These are phyloP conservation scores for Agrilus cyanescens DNA, from an alignment of 2,888 invertebrate genomes.

Conservation along the genomic window DNA sequence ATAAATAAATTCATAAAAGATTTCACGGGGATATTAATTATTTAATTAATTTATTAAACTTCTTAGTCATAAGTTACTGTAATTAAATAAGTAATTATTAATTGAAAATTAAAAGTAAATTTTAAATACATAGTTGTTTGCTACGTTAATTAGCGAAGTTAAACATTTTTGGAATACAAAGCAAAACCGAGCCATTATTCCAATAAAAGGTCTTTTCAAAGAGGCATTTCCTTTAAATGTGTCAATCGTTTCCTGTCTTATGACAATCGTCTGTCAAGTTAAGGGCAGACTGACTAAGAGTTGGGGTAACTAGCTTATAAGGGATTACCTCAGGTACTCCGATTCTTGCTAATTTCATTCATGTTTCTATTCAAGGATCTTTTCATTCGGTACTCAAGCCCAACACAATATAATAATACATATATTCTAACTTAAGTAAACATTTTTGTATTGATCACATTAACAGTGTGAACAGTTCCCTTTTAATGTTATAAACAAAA, in stretches of 20 bases:
- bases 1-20: too few species aligned
- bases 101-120: too few species aligned
- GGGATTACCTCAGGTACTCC: constrained; percentile 9
- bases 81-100: too few species aligned
- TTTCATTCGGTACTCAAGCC: constrained; percentile 4
- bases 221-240: constrained; percentile 12
- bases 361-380: constrained; percentile 1
- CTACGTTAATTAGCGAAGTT: not conserved
- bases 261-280: constrained; percentile 10
- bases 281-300: constrained; percentile 12
- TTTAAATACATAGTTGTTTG: too few species aligned
- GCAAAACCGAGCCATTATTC: constrained; percentile 4
- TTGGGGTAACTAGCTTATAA: constrained; percentile 13
- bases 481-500: not conserved
- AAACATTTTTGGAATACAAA: constrained; percentile 6
- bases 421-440: not conserved
- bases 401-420: not conserved
- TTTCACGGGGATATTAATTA: too few species aligned
- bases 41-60: too few species aligned
- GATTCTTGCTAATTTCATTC: too few species aligned
- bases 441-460: too few species aligned
- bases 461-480: too few species aligned
- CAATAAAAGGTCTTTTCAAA: constrained; percentile 4
- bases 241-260: constrained; percentile 14
- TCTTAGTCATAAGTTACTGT: too few species aligned